Percentiles rank a stretch among this genome's conserved stretches.
Evolutionary conservation across 2,797 vertebrate species (phyloP).

Genomic region (Ctenosaura bakeri): DNA sequence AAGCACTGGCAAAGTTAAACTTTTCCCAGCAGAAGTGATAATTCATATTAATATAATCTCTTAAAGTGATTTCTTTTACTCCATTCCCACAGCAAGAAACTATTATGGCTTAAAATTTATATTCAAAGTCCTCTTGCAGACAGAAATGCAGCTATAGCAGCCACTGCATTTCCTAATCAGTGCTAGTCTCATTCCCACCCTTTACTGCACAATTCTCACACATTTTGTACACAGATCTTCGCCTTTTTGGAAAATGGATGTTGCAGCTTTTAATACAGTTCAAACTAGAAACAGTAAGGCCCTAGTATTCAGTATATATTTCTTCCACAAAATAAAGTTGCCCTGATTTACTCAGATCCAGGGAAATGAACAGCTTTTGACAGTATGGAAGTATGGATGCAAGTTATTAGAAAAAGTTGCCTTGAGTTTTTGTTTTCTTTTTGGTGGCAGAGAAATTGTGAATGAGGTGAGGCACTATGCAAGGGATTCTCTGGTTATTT

Average conservation of each 20-base stretch:
- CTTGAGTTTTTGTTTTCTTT: constrained; percentile 44
- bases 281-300: constrained; percentile 79
- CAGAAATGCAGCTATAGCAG: constrained; percentile 75
- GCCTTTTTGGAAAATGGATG: constrained; percentile 71
- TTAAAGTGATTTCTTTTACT: constrained; percentile 83
- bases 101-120: constrained; percentile 86
- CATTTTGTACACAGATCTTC: constrained; percentile 65
- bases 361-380: constrained; percentile 73
- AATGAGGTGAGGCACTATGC: constrained; percentile 51
- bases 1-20: constrained; percentile 82
- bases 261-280: constrained; percentile 80
- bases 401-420: constrained; percentile 64
- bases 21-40: constrained; percentile 83
- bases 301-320: constrained; percentile 79
- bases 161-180: constrained; percentile 75
- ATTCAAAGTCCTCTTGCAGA: constrained; percentile 79
- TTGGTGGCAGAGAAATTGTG: constrained; percentile 47
- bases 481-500: constrained; percentile 36
- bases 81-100: constrained; percentile 83
- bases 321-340: constrained; percentile 76
- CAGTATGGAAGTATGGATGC: constrained; percentile 71
- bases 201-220: constrained; percentile 69
- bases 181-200: constrained; percentile 77
- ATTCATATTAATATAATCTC: constrained; percentile 84
- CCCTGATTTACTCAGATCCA: constrained; percentile 67